Percentiles rank a stretch among this genome's conserved stretches.
Conservation (phyloP, 2,113 vertebrate genomes). For the Microtus richardsoni region DNA sequence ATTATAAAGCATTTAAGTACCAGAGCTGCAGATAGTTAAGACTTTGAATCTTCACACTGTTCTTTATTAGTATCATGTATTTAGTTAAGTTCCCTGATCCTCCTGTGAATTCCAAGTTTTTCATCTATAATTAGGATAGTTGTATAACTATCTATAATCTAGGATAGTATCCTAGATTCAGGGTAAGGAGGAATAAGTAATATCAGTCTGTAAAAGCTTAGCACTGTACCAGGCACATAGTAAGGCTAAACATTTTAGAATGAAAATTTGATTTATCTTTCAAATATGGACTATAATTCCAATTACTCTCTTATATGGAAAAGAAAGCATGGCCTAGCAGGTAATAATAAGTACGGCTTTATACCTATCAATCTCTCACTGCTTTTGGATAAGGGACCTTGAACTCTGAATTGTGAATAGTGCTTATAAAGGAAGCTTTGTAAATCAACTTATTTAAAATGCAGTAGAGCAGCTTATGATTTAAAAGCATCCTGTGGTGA, state of each 20-base stretch:
- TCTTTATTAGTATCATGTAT: conserved; percentile 39
- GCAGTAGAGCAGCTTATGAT: conserved; percentile 64
- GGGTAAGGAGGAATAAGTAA: conserved; percentile 18
- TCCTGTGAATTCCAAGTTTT: conserved; percentile 38
- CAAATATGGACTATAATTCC: conserved; percentile 3
- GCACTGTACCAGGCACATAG: conserved; percentile 51
- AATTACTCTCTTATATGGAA: conserved; percentile 30
- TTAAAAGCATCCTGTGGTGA: conserved; percentile 76
- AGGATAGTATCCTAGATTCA: background rate
- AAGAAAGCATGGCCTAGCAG: conserved; percentile 49
- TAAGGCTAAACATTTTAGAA: background rate
- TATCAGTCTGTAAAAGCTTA: conserved; percentile 6
- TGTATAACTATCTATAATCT: background rate
- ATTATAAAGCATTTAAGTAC: background rate
- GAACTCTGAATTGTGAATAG: conserved; percentile 54
- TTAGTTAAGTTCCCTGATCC: conserved; percentile 35
- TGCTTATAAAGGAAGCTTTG: conserved; percentile 66
- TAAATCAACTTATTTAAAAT: conserved; percentile 72
- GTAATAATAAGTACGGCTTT: conserved; percentile 46
- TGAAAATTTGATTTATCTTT: conserved; percentile 44
- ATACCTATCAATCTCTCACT: conserved; percentile 37
- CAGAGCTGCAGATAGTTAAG: background rate
- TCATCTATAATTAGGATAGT: conserved; percentile 42
- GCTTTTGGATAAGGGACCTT: conserved; percentile 46
- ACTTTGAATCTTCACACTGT: conserved; percentile 9